These are phyloP conservation scores for Cisticola juncidis DNA, from an alignment of 2,113 vertebrate genomes.

Conservation along the genomic window DNA sequence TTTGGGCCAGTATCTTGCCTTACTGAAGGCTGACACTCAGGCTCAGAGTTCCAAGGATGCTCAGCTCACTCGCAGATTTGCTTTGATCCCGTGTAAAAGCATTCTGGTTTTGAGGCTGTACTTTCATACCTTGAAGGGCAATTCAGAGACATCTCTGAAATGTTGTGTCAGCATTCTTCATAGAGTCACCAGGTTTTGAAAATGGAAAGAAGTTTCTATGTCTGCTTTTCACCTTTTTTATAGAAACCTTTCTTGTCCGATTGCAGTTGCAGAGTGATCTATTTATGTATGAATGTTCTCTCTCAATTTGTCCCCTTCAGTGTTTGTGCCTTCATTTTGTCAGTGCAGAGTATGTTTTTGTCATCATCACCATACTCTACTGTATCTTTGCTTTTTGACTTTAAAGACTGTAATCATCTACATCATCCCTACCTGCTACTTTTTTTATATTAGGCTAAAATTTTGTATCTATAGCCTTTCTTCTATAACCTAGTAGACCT, in stretches of 20 bases:
- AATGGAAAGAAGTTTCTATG: neutral
- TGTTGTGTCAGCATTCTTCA: neutral
- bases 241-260: neutral
- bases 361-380: neutral
- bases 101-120: neutral
- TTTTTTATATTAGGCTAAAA: neutral
- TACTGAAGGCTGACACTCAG: neutral
- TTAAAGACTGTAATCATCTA: neutral
- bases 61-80: neutral
- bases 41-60: neutral
- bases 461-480: neutral
- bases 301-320: neutral
- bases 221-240: neutral
- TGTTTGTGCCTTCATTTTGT: neutral
- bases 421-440: neutral
- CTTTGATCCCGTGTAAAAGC: neutral
- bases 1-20: neutral
- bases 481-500: neutral
- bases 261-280: neutral
- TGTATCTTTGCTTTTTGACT: neutral
- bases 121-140: neutral
- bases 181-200: neutral
- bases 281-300: neutral
- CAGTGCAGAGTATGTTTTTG: neutral
- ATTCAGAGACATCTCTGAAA: neutral